Conservation (phyloP, 2,888 invertebrate species). For the Drosophila yooni region DNA sequence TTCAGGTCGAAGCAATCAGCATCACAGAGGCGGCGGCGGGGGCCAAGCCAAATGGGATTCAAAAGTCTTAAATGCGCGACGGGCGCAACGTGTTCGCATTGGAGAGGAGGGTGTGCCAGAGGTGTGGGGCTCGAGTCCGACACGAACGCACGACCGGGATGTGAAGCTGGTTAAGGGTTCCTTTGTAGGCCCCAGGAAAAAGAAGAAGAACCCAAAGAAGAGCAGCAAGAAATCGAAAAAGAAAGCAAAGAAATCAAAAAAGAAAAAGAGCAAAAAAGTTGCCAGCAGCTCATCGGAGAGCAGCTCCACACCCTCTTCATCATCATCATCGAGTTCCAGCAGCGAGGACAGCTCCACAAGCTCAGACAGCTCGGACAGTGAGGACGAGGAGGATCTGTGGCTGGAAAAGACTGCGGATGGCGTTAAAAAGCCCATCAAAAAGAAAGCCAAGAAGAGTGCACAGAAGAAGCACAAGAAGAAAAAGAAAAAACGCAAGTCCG, state of each 20-base stretch:
- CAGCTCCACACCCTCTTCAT: slow-evolving; percentile 39
- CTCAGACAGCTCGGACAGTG: slow-evolving; percentile 53
- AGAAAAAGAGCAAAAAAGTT: slow-evolving; percentile 86
- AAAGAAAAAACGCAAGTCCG: slow-evolving; percentile 75
- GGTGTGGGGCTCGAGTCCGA: slow-evolving; percentile 92
- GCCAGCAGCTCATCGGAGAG: slow-evolving; percentile 72
- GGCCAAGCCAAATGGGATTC: slow-evolving; percentile 47
- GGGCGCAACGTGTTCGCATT: slow-evolving; percentile 91
- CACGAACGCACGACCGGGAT: slow-evolving; percentile 84
- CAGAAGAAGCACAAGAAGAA: slow-evolving; percentile 74
- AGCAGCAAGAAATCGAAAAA: slow-evolving; percentile 59
- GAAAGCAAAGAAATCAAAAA: slow-evolving; percentile 79
- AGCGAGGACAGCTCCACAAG: slow-evolving; percentile 71
- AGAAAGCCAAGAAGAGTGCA: slow-evolving; percentile 83
- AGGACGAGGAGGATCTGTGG: slow-evolving; percentile 87
- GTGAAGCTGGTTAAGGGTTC: slow-evolving; percentile 69
- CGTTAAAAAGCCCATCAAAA: slow-evolving; percentile 83
- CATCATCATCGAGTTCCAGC: slow-evolving; percentile 53
- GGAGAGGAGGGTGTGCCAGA: slow-evolving; percentile 89
- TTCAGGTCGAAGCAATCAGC: slow-evolving; percentile 31
- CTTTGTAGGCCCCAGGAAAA: slow-evolving; percentile 70
- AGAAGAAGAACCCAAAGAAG: slow-evolving; percentile 65
- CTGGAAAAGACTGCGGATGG: slow-evolving; percentile 88
- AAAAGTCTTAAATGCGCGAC: slow-evolving; percentile 89
- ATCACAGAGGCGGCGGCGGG: slow-evolving; percentile 42